Evolutionary conservation across 2,888 invertebrate genomes (phyloP).

Genomic region (Ophioninae sp.): DNA sequence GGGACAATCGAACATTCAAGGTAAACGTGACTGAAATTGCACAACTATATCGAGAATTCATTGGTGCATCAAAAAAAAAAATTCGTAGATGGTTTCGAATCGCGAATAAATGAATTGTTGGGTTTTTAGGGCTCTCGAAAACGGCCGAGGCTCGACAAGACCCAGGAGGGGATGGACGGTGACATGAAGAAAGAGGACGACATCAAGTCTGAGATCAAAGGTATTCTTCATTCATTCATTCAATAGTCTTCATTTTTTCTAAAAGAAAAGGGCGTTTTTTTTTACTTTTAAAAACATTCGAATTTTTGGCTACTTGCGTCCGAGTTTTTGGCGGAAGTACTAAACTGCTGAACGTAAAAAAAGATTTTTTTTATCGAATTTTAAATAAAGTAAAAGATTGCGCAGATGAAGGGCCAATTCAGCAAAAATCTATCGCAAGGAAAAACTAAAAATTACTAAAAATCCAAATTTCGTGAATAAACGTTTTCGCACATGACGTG

Average conservation of each 20-base stretch:
- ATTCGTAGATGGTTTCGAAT: not conserved
- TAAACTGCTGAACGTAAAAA: not conserved
- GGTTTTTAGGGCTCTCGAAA: conserved; percentile 80
- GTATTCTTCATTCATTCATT: conserved; percentile 65
- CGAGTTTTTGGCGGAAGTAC: not conserved
- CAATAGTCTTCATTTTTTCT: not conserved
- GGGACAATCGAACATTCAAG: conserved; percentile 81
- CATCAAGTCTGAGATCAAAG: conserved; percentile 80
- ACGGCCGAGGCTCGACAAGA: conserved; percentile 78
- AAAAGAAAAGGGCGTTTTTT: not conserved
- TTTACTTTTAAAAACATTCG: not conserved
- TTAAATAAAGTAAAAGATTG: too few relatives aligned
- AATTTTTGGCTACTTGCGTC: not conserved
- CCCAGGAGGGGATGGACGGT: conserved; percentile 77
- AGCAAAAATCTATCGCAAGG: not conserved
- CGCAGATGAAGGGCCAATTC: not conserved
- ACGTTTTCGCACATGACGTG: not conserved
- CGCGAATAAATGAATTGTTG: not conserved
- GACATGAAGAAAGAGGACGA: conserved; percentile 80
- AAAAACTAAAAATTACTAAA: not conserved
- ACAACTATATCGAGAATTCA: too few relatives aligned
- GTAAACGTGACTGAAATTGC: conserved; percentile 60
- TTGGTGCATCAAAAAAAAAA: not conserved
- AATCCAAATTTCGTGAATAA: not conserved
- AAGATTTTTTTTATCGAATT: not conserved